Base-by-base conservation (phyloP, 2,113 vertebrate species). In the Lepidothrix coronata region DNA sequence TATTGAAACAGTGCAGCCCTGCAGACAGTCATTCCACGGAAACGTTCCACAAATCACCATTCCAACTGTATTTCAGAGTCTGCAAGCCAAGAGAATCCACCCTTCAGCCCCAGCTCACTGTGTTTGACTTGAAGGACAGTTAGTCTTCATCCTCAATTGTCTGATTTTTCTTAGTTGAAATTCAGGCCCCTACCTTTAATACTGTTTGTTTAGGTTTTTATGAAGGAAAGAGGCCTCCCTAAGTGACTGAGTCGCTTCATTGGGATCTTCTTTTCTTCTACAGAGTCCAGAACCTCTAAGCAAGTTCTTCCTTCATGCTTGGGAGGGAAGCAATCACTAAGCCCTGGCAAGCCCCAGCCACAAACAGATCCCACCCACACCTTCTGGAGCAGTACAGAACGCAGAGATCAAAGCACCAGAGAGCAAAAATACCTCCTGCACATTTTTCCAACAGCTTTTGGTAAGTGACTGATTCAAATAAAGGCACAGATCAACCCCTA, bases 371-470 rank as follows among this genome's bases (percentile, higher is more conserved):
- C 25, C 41, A 37, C 5, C 25, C 35, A 7, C 39, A 39, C 6
- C 63, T 43, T 54, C 55, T 57, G 51, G 12, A 65, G 16, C n/a
- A 49, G 46, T 2, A 30, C 22, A 74, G 61, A 37, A 41, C 0
- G 2, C 20, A 35, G 35, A 44, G 72, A 54, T 31, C 27, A 37
- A 55, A 92, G 24, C 2, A 0, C 8, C 2, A 0, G 12, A 25
- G 48, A 80, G 12, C 1, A 2, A 66, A 66, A 70, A 46, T 4
- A 39, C n/a, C 19, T 39, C 25, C 63, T 62, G 31, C 39, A 49
- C 15, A 5, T 49, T 57, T 54, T 73, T 17, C 59, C 46, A 62
- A 41, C 9, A 14, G 63, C 37, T 89, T 74, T 63, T 81, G 48
- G 33, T 8, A 52, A 67, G 30, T 51, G 63, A 71, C 18, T 57